Base-by-base conservation (phyloP, 2,797 vertebrate species). In the Tarsius wallacei region DNA sequence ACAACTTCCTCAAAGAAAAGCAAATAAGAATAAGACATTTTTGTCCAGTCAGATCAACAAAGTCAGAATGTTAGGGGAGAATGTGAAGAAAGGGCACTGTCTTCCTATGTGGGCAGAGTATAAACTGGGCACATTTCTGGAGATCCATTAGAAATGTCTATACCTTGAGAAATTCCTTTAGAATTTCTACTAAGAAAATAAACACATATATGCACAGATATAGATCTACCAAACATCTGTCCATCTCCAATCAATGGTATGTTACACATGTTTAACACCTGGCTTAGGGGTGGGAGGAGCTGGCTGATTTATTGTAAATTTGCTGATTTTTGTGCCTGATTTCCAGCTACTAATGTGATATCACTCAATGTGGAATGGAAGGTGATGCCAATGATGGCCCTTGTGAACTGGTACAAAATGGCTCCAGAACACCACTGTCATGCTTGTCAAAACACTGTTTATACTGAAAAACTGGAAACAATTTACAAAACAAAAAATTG, bases 111-210 rank as follows among this genome's bases (percentile, higher is more conserved):
- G 17, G 31, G 11, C 74, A 15, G 13, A 71, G 33, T 71, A 87
- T 66, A 90, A 90, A 78, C 33, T 51, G 70, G 36, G 36, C 59
- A 31, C 10, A 73, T 59, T 83, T 78, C n/a, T 78, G 26, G 36
- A 90, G n/a, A 24, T 78, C 63, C 36, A 33, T 66, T 33, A 64
- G 26, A 95, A 95, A 78, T 91, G 12, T 87, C 4, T 59, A 42
- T 59, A 59, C 36, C 71, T 71, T 73, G 49, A 87, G 64, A 42
- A 42, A 42, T 42, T 5, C 49, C 84, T 91, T 78, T 71, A 28
- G 55, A 93, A 87, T 84, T 77, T 95, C 70, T 78, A 66, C 87
- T 49, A 93, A 95, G 61, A 71, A 90, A 87, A 90, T 14, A 84
- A 95, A 83, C 28, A 90, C 12, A 15, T 31, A 87, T 53, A 42